Evolutionary conservation across 2,888 invertebrate species (phyloP), one percentile per base, ranked within the genome.

Genomic region (Stenchaetothrips biformis): DNA sequence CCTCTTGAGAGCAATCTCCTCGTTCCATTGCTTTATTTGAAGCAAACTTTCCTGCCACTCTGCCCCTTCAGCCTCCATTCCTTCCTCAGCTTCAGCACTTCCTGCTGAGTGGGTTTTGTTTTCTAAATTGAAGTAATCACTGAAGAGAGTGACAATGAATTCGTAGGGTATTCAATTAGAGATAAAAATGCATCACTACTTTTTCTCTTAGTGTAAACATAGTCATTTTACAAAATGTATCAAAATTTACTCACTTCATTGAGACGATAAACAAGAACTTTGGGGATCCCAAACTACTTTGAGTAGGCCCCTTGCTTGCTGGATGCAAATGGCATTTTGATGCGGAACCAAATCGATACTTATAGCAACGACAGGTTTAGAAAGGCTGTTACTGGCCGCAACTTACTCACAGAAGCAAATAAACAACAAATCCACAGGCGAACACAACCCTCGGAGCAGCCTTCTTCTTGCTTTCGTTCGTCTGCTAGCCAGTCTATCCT

Each of bases 21-120:
- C 87, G 86, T 95, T 95, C 94, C 95, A 95, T 82, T 89, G 87
- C 0, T 92, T 89, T 84, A 95, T 95, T 16, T 92, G 85, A 82
- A 88, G 86, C 4, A 89, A 85, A 83, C 92, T 92, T 13, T 84
- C 85, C 78, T 88, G 87, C 86, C 91, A 92, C 83, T 94, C 93
- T 8, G 90, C 90, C 1, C 92, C 90, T 78, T 84, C 82, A 62
- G 84, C 82, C 48, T 83, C 80, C 59, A 83, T 84, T 48, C 84
- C 84, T 78, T 83, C 83, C 8, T 83, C 81, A 25, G 83, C 80
- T 67, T 83, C 84, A 80, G 13, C 83, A 81, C 80, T 89, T 85
- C 89, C 87, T 81, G 89, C 90, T 7, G 90, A 88, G 84, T 89
- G 67, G 7, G 9, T 67, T 21, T 7, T n/a, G 21, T 67, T 67